Percentiles rank a stretch among this genome's conserved stretches.
Evolutionary conservation across 2,113 vertebrate species (phyloP).

Genomic region (Varanus komodoensis): DNA sequence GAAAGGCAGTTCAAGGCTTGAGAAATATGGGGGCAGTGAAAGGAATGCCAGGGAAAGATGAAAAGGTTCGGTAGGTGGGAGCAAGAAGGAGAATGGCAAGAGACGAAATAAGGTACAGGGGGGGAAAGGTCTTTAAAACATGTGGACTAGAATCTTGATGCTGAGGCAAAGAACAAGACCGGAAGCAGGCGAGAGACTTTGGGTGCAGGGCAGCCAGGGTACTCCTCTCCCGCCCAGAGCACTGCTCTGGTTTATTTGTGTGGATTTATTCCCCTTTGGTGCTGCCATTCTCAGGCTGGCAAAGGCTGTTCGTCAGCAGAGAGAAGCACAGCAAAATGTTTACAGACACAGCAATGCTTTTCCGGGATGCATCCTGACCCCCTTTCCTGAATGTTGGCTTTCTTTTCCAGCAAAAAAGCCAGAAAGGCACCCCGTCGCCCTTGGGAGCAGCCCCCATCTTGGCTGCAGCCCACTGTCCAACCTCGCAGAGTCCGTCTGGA

Average conservation of each 20-base stretch:
- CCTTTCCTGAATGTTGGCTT: background rate
- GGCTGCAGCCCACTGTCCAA: slow-evolving; percentile 73
- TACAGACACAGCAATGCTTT: too few relatives aligned
- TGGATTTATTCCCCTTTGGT: too few relatives aligned
- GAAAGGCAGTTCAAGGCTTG: background rate
- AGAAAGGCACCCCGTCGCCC: slow-evolving; percentile 52
- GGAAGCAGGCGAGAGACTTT: background rate
- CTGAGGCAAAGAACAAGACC: background rate
- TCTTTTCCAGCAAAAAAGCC: slow-evolving; percentile 62
- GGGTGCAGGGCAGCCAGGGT: too few relatives aligned
- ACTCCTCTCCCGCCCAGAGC: too few relatives aligned
- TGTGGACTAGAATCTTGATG: background rate
- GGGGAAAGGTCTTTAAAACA: background rate
- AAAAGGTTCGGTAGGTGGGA: background rate
- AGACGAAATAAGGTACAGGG: background rate
- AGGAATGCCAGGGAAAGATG: too few relatives aligned
- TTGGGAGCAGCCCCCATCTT: slow-evolving; percentile 71
- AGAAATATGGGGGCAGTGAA: background rate
- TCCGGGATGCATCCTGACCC: too few relatives aligned
- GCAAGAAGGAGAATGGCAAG: background rate
- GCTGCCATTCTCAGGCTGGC: too few relatives aligned
- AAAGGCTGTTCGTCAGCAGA: too few relatives aligned
- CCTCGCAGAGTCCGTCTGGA: slow-evolving; percentile 74
- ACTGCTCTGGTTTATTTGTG: background rate
- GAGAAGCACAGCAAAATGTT: too few relatives aligned